A percentile compares a stretch with the other conserved stretches of the same genome.
Evolutionary conservation across 1,140 invertebrate species (phyloP).

Genomic region (Phortica variegata): DNA sequence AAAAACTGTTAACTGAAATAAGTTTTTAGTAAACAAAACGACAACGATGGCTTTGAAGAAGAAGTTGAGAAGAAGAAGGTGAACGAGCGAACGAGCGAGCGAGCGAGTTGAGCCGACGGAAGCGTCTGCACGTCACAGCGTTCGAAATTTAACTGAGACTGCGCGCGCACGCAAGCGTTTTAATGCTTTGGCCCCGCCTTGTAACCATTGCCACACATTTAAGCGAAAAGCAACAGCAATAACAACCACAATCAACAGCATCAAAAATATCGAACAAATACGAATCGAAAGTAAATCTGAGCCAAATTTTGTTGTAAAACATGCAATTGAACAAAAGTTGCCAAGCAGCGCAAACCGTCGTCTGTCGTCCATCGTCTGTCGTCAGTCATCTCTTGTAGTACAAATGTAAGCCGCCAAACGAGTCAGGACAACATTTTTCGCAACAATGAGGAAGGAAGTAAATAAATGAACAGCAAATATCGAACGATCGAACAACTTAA

Average conservation of each 20-base stretch:
- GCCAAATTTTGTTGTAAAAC: not conserved
- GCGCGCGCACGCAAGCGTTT: constrained; percentile 46
- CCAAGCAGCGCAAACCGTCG: not conserved
- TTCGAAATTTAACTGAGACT: constrained; percentile 40
- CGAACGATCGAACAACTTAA: too few relatives aligned
- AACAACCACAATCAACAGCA: constrained; percentile 2
- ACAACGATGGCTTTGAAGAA: too few relatives aligned
- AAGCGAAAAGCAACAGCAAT: constrained; percentile 16
- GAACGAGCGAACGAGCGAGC: constrained; percentile 6
- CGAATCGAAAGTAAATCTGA: not conserved
- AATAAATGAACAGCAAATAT: not conserved
- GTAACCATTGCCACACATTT: constrained; percentile 3
- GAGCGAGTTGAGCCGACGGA: not conserved
- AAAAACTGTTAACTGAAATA: too few relatives aligned
- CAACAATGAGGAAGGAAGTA: constrained; percentile 36
- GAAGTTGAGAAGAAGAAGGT: too few relatives aligned
- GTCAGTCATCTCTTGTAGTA: too few relatives aligned
- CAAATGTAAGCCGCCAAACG: too few relatives aligned
- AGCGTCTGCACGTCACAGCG: constrained; percentile 24
- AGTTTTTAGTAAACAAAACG: too few relatives aligned
- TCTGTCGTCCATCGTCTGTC: too few relatives aligned
- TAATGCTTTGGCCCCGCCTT: constrained; percentile 4
- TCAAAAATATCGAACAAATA: constrained; percentile 1
- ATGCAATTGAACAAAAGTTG: constrained; percentile 26
- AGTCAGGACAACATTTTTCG: constrained; percentile 18